Conservation (phyloP, 2,797 vertebrate species). For the Poeciliopsis gracilis region DNA sequence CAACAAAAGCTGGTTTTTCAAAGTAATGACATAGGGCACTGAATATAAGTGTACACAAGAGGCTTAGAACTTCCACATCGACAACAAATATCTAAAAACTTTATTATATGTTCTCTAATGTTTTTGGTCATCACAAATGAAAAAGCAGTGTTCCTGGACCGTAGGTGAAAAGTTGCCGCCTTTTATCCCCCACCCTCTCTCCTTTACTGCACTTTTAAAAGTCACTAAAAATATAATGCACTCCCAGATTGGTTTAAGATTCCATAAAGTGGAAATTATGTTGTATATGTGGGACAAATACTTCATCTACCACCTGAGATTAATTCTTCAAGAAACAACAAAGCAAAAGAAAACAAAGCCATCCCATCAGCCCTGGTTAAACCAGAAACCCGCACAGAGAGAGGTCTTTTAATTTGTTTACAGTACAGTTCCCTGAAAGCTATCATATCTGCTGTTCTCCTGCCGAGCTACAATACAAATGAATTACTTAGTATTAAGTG, state of each 20-base stretch:
- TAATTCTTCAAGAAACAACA: not conserved
- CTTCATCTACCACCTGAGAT: not conserved
- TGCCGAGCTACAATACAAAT: slow-evolving; percentile 72
- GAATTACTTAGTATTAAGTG: slow-evolving; percentile 64
- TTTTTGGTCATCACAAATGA: not conserved
- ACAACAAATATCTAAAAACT: not conserved
- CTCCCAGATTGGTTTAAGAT: not conserved
- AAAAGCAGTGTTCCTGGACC: no score
- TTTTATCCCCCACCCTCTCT: no score
- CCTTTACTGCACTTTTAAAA: not conserved
- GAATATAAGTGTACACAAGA: not conserved
- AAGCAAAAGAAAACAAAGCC: slow-evolving; percentile 32
- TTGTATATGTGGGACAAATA: not conserved
- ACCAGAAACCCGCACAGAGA: slow-evolving; percentile 32
- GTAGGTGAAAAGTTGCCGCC: not conserved
- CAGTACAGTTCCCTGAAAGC: slow-evolving; percentile 50
- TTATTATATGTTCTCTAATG: not conserved
- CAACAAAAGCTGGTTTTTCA: not conserved
- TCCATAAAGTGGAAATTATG: not conserved
- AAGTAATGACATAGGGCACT: not conserved
- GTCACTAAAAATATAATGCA: not conserved
- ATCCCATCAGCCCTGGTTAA: slow-evolving; percentile 41
- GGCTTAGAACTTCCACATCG: not conserved
- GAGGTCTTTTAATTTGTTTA: slow-evolving; percentile 67
- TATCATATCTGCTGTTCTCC: slow-evolving; percentile 55